Base-by-base conservation (phyloP, 2,797 vertebrate genomes). In the Streptopelia turtur region DNA sequence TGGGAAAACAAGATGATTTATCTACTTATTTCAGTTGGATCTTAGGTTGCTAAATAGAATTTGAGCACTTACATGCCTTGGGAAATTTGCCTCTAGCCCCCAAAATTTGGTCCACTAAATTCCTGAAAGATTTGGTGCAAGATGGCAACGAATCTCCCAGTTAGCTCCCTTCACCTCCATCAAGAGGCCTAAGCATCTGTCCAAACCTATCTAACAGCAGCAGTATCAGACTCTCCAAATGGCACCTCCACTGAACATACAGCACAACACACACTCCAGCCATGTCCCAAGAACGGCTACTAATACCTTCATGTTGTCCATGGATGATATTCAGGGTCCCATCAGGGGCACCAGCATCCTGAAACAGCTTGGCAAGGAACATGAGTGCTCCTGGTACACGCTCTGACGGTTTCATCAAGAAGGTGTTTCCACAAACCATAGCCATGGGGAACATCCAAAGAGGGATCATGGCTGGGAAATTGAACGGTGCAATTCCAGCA, bases 381-480 rank as follows among this genome's bases (percentile, higher is more conserved):
- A 99, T 99, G 55, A 99, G 84, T 31, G 99, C 99, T 94, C 98
- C 98, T 3, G 99, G 99, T 52, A 99, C 99, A 13, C 99, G 98
- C 95, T 99, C 99, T 0, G 99, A 99, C 2, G 99, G 99, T 93
- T 99, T 99, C 97, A 99, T 97, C 93, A 99, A 95, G 97, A 99
- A 99, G 14, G 99, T 99, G 97, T 99, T 99, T 56, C 99, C 99
- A 69, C 99, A 99, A 57, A 99, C 99, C 99, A 99, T 98, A 70
- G 98, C 99, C 98, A 99, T 98, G 43, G 99, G 99, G 94, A 99
- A 99, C 99, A 99, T 99, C 99, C 99, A 99, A 47, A 99, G 98
- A 45, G 99, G 99, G 96, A 99, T 99, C 99, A 99, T 99, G 95
- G 99, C 99, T 3, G 99, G 99, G 97, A 99, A 99, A 97, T 99